A percentile compares a stretch with the other conserved stretches of the same genome.
phyloP scores from a whole-genome alignment of 2,113 vertebrate genomes.

The Himantopus leucocephalus region DNA sequence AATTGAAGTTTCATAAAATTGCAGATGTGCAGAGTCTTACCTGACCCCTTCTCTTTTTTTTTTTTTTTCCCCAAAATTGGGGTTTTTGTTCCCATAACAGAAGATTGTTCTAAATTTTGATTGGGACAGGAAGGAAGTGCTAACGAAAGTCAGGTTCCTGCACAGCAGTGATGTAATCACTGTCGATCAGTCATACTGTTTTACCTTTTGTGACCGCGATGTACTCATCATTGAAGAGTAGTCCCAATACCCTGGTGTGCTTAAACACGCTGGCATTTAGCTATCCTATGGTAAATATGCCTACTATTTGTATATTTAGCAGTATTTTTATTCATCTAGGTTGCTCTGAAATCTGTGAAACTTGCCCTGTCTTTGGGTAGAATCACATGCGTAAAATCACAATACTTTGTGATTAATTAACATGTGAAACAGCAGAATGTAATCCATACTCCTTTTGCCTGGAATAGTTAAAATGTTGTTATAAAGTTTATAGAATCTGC shows the following conservation, averaged over 20 bases:
- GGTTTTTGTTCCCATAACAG: neutral
- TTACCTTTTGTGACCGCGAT: neutral
- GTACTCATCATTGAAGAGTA: neutral
- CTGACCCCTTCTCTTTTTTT: neutral
- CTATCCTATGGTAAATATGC: neutral
- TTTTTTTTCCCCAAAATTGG: neutral
- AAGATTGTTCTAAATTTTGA: slow-evolving; percentile 1
- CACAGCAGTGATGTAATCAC: neutral
- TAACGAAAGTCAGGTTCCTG: slow-evolving; percentile 19
- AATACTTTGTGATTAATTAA: neutral
- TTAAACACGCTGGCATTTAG: neutral
- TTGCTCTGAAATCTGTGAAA: neutral
- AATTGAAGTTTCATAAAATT: neutral
- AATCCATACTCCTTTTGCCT: neutral
- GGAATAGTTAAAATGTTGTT: neutral
- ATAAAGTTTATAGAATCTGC: neutral
- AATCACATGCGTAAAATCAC: neutral
- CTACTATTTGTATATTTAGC: neutral
- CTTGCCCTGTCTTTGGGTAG: neutral
- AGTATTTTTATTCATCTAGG: neutral
- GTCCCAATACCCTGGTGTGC: neutral
- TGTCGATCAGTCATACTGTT: neutral
- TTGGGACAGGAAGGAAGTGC: slow-evolving; percentile 49
- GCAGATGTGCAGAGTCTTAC: neutral
- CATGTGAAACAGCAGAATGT: neutral